These are phyloP conservation scores for Pammene aurita DNA, from an alignment of 2,888 invertebrate genomes.

Conservation along the genomic window DNA sequence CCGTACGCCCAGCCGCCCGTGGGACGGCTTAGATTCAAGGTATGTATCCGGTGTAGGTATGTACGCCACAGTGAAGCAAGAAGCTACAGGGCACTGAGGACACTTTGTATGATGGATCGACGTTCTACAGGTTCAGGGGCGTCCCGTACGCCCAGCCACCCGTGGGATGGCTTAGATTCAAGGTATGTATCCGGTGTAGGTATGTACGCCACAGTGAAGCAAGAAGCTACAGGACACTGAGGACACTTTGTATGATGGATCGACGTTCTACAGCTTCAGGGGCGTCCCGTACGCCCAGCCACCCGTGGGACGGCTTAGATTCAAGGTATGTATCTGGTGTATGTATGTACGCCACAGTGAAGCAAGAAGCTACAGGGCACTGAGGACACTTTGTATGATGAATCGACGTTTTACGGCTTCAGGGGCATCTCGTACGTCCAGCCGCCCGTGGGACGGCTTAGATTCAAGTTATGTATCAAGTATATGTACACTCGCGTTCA, in stretches of 20 bases:
- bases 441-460: too few species aligned
- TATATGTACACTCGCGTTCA: too few species aligned
- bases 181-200: constrained; percentile 7
- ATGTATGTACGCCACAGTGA: too few species aligned
- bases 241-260: constrained; percentile 51
- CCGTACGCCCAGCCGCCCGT: constrained; percentile 79
- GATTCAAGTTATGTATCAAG: too few species aligned
- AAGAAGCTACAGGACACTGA: constrained; percentile 50
- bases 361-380: constrained; percentile 54
- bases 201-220: constrained; percentile 43
- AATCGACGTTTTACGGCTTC: too few species aligned
- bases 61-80: constrained; percentile 44
- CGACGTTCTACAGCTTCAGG: constrained; percentile 61
- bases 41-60: not conserved
- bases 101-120: constrained; percentile 51
- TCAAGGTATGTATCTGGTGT: constrained; percentile 47
- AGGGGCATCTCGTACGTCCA: too few species aligned
- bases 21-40: constrained; percentile 70
- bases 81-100: constrained; percentile 50
- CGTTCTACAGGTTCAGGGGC: constrained; percentile 67
- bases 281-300: too few species aligned
- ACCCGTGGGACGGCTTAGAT: constrained; percentile 52
- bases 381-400: constrained; percentile 46
- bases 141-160: constrained; percentile 81
- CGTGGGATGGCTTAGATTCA: constrained; percentile 72